These are phyloP conservation scores for Melitaea athalia DNA, from an alignment of 2,888 invertebrate genomes.

Conservation along the genomic window DNA sequence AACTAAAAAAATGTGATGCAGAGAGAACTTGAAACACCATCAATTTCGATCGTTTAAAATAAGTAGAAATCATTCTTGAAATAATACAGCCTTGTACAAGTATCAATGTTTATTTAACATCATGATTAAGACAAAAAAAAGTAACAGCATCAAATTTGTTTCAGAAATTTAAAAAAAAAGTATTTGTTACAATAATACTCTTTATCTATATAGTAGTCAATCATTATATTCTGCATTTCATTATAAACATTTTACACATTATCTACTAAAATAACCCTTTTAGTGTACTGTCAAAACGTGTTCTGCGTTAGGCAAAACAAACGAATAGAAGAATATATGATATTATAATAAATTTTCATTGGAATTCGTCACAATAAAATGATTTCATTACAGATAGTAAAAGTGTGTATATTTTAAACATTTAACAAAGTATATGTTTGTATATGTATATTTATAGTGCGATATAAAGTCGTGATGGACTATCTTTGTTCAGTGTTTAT, in stretches of 20 bases:
- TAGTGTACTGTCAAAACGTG: slow-evolving; percentile 42
- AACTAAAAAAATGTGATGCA: slow-evolving; percentile 30
- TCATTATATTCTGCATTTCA: slow-evolving; percentile 33
- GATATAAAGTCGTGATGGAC: slow-evolving; percentile 46
- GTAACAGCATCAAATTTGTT: slow-evolving; percentile 75
- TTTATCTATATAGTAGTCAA: slow-evolving; percentile 28
- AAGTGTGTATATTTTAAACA: slow-evolving; percentile 48
- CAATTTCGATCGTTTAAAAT: neutral
- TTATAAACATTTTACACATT: slow-evolving; percentile 36
- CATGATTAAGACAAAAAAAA: slow-evolving; percentile 71
- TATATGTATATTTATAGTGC: slow-evolving; percentile 43
- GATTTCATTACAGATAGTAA: slow-evolving; percentile 47
- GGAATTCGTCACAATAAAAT: slow-evolving; percentile 46
- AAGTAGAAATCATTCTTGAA: slow-evolving; percentile 31
- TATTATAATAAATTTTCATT: slow-evolving; percentile 41
- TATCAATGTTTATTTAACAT: slow-evolving; percentile 77
- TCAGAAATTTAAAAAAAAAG: slow-evolving; percentile 68
- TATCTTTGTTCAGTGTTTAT: slow-evolving; percentile 42
- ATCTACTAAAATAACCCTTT: slow-evolving; percentile 43
- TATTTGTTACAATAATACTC: slow-evolving; percentile 49
- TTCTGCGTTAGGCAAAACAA: slow-evolving; percentile 42
- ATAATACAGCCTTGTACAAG: slow-evolving; percentile 49
- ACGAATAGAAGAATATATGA: slow-evolving; percentile 46
- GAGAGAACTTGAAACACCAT: slow-evolving; percentile 50
- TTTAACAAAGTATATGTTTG: slow-evolving; percentile 48